Percentiles rank a stretch among this genome's conserved stretches.
phyloP scores from a whole-genome alignment of 2,113 vertebrate genomes.

The Hylia prasina region DNA sequence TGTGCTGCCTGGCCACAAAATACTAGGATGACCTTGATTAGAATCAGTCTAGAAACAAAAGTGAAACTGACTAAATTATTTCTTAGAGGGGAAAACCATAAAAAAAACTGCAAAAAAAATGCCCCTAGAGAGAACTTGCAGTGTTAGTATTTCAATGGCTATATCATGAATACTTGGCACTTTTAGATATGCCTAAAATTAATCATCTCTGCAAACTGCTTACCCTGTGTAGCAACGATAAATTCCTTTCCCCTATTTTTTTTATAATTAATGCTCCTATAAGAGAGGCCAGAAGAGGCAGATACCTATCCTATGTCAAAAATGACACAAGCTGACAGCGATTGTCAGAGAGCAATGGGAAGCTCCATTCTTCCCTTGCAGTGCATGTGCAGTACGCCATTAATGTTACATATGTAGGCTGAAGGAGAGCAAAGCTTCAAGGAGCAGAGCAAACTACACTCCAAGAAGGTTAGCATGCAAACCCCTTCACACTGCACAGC shows the following conservation, averaged over 20 bases:
- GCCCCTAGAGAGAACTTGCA: background rate
- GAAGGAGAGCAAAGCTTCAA: background rate
- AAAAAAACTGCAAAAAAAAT: background rate
- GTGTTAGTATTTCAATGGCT: background rate
- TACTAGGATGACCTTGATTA: background rate
- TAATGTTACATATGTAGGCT: background rate
- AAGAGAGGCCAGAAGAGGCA: background rate
- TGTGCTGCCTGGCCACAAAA: background rate
- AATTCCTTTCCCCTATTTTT: background rate
- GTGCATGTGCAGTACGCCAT: background rate
- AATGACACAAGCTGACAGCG: fast-evolving
- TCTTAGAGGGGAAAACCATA: background rate
- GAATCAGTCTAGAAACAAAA: slow-evolving; percentile 17
- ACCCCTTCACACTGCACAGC: background rate
- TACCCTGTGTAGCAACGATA: background rate
- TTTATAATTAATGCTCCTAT: background rate
- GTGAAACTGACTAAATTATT: background rate
- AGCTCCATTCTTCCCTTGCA: background rate
- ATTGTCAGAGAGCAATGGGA: background rate
- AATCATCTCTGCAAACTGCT: background rate
- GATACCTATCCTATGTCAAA: background rate
- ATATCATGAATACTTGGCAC: background rate
- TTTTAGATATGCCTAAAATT: background rate
- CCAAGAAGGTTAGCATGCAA: background rate
- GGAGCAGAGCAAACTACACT: background rate